Base-by-base conservation (phyloP, 2,113 vertebrate species). In the Apaloderma vittatum region DNA sequence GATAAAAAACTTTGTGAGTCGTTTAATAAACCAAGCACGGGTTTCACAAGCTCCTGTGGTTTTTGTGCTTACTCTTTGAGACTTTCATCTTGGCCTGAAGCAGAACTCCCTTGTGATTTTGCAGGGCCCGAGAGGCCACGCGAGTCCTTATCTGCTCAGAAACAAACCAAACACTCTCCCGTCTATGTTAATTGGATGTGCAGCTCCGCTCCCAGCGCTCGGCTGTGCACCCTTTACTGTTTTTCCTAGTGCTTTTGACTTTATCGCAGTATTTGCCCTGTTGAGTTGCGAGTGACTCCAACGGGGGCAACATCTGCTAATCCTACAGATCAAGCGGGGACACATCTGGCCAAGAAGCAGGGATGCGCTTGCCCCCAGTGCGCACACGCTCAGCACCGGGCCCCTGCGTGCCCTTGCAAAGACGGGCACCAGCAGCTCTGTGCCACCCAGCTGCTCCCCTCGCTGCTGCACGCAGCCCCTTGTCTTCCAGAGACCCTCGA, bases 41-140 rank as follows among this genome's bases (percentile, higher is more conserved):
- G 32, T 76, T 96, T 96, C 85, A 93, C 74, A 62, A 90, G 74
- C 58, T 74, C 51, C 71, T 58, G 27, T 46, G 90, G 66, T 40
- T 94, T 94, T 72, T 65, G 9, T 74, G 62, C 77, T 87, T 68
- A 24, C 54, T 90, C 85, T 93, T 72, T 79, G 87, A 82, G 58
- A 59, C 75, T 86, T 93, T 88, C 27, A 36, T 94, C 81, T 78
- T 82, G 90, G 84, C 81, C 81, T 55, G 49, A 22, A 70, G 81
- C 81, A 90, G 85, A 82, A 12, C 66, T 82, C 84, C 65, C 78
- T n/a, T 78, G 86, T 30, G 66, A 61, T 48, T 81, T 36, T 65
- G 54, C 48, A 36, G 70, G 68, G 82, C 78, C 65, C 30, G 7
- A 30, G 70, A 48, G 76, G 65, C 70, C 71, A 63, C 23, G 3